Conservation (phyloP, 1,140 invertebrate genomes). For the Leptonema lineaticorne region DNA sequence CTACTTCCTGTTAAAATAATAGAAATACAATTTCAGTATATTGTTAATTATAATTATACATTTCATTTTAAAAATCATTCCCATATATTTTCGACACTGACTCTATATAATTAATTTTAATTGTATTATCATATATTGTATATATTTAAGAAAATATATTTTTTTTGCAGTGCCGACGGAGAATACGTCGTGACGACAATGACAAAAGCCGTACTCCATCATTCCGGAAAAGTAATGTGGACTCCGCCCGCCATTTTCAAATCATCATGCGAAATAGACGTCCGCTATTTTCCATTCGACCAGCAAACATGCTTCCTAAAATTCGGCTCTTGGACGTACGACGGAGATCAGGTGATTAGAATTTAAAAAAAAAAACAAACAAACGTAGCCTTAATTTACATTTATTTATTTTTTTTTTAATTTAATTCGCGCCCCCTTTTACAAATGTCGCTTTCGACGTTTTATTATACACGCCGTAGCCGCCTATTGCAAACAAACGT, state of each 20-base stretch:
- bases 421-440: not conserved
- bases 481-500: not conserved
- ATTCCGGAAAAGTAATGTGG: constrained; percentile 88
- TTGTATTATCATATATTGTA: not conserved
- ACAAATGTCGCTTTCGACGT: no score
- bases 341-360: constrained; percentile 85
- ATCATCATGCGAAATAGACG: constrained; percentile 96
- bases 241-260: constrained; percentile 97
- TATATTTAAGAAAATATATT: no score
- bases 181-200: constrained; percentile 97
- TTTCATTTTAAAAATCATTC: no score
- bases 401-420: no score
- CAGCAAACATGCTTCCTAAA: constrained; percentile 96
- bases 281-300: constrained; percentile 95
- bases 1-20: no score
- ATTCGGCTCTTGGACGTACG: constrained; percentile 98
- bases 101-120: no score
- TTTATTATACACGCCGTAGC: no score
- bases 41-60: no score
- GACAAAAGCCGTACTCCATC: constrained; percentile 92
- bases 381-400: no score
- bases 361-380: no score
- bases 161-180: constrained; percentile 82
- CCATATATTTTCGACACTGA: no score
- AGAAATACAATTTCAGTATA: no score